These are phyloP conservation scores for Cantharis nigra DNA, from an alignment of 2,888 invertebrate genomes.

Conservation along the genomic window DNA sequence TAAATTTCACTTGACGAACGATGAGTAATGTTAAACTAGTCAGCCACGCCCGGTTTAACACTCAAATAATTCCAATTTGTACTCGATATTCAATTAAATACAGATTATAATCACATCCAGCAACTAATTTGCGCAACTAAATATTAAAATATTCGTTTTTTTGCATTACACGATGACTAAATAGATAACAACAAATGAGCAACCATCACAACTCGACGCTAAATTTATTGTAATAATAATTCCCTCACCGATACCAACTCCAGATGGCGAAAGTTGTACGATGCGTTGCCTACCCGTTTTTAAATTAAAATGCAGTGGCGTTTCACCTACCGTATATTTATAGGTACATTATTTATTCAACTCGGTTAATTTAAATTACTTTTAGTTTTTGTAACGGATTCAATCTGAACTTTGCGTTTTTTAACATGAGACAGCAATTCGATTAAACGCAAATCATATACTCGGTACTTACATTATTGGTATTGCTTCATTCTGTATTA, in stretches of 20 bases:
- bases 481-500: too few species aligned
- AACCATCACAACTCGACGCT: slow-evolving; percentile 11
- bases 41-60: slow-evolving; percentile 52
- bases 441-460: too few species aligned
- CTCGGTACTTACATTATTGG: too few species aligned
- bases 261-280: slow-evolving; percentile 47
- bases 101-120: not conserved
- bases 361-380: not conserved
- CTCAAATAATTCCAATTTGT: slow-evolving; percentile 3
- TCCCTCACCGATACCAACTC: slow-evolving; percentile 15
- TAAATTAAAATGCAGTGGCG: slow-evolving; percentile 7
- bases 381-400: not conserved
- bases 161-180: not conserved
- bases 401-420: too few species aligned
- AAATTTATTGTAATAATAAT: slow-evolving; percentile 16
- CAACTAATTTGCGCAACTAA: not conserved
- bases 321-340: not conserved
- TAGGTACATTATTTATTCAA: not conserved
- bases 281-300: not conserved
- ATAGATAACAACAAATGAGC: not conserved
- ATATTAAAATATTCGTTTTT: not conserved
- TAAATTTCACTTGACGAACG: slow-evolving; percentile 30
- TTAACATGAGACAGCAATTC: too few species aligned
- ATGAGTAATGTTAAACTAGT: slow-evolving; percentile 54
- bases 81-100: not conserved